Evolutionary conservation across 2,113 vertebrate species (phyloP), one percentile per base, ranked within the genome.

Genomic region (Anhinga anhinga): DNA sequence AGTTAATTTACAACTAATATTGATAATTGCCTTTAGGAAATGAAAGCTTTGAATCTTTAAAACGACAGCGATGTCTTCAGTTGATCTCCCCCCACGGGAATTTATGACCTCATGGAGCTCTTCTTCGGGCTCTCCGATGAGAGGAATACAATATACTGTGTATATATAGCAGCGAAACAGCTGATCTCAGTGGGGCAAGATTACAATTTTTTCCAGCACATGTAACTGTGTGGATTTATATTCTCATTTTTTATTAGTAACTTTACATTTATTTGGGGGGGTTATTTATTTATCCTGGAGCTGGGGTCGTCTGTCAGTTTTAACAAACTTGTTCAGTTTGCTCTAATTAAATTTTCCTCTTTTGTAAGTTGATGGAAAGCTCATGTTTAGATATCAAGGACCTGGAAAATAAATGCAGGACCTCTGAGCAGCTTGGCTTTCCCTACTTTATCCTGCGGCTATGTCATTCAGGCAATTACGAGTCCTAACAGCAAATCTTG

Each of bases 151-250:
- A 94, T 82, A 91, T 15, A 52, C 91, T 59, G 94, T 59, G 91
- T 93, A 94, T 96, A 97, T 96, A 97, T 97, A 97, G 97, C 85
- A 95, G 63, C 2, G 0, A 95, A 97, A 97, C 97, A 98, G 97
- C 97, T 97, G 97, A 97, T 94, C 86, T 45, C 61, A 7, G 78
- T 34, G 50, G 66, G 74, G 36, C 93, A 90, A 97, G 95, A 96
- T 93, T 96, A 91, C 96, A 9, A 93, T 97, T 86, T 97, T 97
- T 97, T 97, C 97, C 96, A 96, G 84, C 74, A 83, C 82, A 96
- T 94, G 95, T 94, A 97, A 95, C 70, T 59, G 66, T 59, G 38
- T 65, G 59, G 78, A 92, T 94, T 97, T 95, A 90, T 91, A 83
- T 50, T 86, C 58, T 83, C n/a, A 2, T 50, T 93, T 65, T 88